These are phyloP conservation scores for Scartelaos histophorus DNA, from an alignment of 2,113 vertebrate genomes.

Conservation along the genomic window DNA sequence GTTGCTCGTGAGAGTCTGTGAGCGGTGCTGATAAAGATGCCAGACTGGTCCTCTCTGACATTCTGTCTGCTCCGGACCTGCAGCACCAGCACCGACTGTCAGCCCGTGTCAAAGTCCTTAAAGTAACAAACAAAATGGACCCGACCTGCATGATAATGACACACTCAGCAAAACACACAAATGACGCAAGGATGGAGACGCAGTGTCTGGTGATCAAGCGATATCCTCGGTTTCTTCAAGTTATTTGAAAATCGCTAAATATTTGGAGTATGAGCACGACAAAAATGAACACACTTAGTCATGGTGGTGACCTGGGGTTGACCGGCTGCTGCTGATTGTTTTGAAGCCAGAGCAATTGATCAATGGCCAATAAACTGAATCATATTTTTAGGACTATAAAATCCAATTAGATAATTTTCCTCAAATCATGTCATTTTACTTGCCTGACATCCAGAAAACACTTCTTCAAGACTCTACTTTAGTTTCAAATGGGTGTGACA, in stretches of 20 bases:
- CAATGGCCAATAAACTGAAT: too few species aligned
- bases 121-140: constrained; percentile 5
- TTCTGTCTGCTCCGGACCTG: constrained; percentile 31
- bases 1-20: constrained; percentile 20
- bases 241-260: not conserved
- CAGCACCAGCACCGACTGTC: constrained; percentile 5
- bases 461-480: too few species aligned
- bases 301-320: not conserved
- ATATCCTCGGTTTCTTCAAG: not conserved
- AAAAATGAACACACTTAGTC: not conserved
- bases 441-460: too few species aligned
- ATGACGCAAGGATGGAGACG: not conserved
- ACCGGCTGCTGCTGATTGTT: too few species aligned
- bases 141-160: not conserved
- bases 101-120: constrained; percentile 8
- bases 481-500: too few species aligned
- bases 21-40: constrained; percentile 37
- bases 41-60: constrained; percentile 27
- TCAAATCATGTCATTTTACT: too few species aligned
- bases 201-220: not conserved
- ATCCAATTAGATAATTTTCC: too few species aligned
- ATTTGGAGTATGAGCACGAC: not conserved
- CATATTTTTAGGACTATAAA: too few species aligned
- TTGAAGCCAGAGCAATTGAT: too few species aligned
- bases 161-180: not conserved